Base-by-base conservation (phyloP, 2,888 invertebrate genomes). In the Unio pictorum region DNA sequence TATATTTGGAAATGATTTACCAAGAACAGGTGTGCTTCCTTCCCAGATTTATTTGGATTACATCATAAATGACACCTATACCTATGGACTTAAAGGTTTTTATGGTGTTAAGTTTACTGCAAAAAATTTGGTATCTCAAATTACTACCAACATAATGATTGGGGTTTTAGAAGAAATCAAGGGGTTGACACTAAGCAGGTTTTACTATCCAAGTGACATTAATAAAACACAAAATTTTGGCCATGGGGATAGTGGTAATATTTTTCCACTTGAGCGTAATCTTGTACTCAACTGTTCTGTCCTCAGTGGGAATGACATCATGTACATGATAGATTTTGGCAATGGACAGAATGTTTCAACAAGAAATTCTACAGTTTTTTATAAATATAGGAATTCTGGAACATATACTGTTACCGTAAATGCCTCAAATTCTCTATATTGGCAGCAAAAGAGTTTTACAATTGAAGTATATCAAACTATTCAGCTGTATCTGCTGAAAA, bases 231-330 rank as follows among this genome's bases (percentile, higher is more conserved):
- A 76, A n/a, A 73, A 70, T 45, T 67, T 72, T n/a, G 83, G 83
- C n/a, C 78, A 82, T 70, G 83, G 83, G 1, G 30, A 45, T 18
- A 26, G 56, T 20, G 61, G 63, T 55, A 68, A 75, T 62, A 73
- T 78, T 3, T 82, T 79, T 56, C 82, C 83, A 17, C 58, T 82
- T 11, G 81, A 82, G 67, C 66, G 83, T 23, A 63, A 71, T 55
- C 66, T 82, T 4, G 74, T 75, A 30, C 76, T 84, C 59, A 69
- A 69, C 20, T 60, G 74, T 30, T 66, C 63, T 4, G 62, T 80
- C 11, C 66, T 61, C 1, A 76, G 70, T 34, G 83, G 83, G 18
- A 84, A 84, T 62, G 73, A 74, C 60, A 56, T 81, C 15, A 69
- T 59, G 1, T 82, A 78, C 67, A 45, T 54, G 23, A 81, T 76